Evolutionary conservation across 2,797 vertebrate genomes (phyloP).

Genomic region (Pogoniulus pusillus): DNA sequence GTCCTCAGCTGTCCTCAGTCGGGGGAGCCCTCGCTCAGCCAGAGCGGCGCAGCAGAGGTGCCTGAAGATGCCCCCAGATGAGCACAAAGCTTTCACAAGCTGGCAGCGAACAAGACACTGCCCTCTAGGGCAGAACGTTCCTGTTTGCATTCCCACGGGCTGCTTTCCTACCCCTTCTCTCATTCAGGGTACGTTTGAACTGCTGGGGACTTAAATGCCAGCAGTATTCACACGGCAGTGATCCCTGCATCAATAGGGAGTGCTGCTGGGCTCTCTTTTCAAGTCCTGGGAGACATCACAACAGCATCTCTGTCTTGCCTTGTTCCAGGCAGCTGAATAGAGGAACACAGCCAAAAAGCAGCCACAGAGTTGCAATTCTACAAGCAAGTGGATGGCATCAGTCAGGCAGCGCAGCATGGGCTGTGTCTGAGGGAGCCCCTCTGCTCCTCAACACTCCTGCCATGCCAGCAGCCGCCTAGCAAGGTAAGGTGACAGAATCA

Average conservation of each 20-base stretch:
- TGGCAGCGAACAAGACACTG: neutral
- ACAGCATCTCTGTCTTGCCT: conserved; percentile 2
- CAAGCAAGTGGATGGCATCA: neutral
- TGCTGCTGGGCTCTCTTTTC: neutral
- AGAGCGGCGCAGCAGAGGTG: accelerated
- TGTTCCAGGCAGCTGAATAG: neutral
- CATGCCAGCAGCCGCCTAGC: neutral
- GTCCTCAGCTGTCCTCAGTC: neutral
- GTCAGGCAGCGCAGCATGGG: neutral
- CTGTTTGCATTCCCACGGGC: neutral
- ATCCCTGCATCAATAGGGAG: neutral
- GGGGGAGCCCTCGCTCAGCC: neutral
- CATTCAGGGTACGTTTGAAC: neutral
- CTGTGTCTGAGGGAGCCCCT: neutral
- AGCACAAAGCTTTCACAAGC: conserved; percentile 23
- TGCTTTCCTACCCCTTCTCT: neutral
- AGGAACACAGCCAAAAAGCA: neutral
- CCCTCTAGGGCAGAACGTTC: neutral
- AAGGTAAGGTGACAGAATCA: neutral
- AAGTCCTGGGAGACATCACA: conserved; percentile 5
- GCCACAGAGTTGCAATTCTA: neutral
- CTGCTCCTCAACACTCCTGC: neutral
- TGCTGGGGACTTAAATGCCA: neutral
- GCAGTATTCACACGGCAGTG: conserved; percentile 18
- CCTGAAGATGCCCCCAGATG: neutral